Evolutionary conservation across 2,797 vertebrate species (phyloP), one percentile per base, ranked within the genome.

Genomic region (Pogonophryne albipinna): DNA sequence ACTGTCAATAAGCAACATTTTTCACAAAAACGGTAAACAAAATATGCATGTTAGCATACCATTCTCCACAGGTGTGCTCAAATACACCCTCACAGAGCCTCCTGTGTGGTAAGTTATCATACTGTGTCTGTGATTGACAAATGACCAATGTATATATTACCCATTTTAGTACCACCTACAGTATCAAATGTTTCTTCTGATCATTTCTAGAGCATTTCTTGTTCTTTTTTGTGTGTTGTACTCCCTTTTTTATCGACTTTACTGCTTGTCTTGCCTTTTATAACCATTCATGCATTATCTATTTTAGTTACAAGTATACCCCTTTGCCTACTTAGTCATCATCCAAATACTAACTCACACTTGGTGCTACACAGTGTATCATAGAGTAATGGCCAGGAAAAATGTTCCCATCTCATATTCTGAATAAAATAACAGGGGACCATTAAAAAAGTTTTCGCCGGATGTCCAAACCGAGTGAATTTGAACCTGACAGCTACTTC

Each of bases 381-480:
- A n/a, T 19, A 16, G 10, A 60, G 17, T 34, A 16, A 51, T 16
- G 13, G 16, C 34, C 10, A 20, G 2, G 20, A 27, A 12, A n/a
- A 38, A 19, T 41, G 10, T 9, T 58, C 1, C 19, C 38, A 1
- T 66, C 19, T 60, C 6, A 60, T 51, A 76, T 58, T 19, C 9
- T 69, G 10, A 71, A n/a, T 31, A 60, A 61, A 59, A 70, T 42
- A 14, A 76, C 27, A 65, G 57, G 10, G 13, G 9, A 47, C 64
- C 51, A 79, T 56, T 78, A 82, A 80, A 83, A 73, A 57, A 60
- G 74, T 47, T 56, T 75, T n/a, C 10, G 1, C 65, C 44, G 1
- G 27, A 8, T 64, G n/a, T 82, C 52, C 61, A 83, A 66, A 79
- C 49, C 68, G n/a, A 79, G 15, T 47, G 71, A 74, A 74, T 85